Evolutionary conservation across 2,113 vertebrate species (phyloP).

Genomic region (Malurus elegans): DNA sequence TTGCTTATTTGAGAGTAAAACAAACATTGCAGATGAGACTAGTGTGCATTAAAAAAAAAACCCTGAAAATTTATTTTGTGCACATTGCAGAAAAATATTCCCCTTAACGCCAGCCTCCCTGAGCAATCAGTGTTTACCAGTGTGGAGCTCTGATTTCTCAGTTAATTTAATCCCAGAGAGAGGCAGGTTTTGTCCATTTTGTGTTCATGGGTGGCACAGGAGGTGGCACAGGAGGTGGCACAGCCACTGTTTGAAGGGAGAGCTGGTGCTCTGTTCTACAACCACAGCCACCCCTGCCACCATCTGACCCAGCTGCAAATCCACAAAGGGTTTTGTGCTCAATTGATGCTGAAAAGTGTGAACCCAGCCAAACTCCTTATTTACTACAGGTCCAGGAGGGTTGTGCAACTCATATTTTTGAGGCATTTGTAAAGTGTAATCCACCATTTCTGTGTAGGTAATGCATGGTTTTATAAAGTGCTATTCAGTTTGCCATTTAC

Average conservation of each 20-base stretch:
- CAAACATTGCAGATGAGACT: not conserved
- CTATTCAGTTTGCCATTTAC: not conserved
- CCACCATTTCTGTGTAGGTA: not conserved
- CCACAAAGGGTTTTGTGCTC: fast-evolving
- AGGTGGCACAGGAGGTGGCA: not conserved
- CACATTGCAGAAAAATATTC: not conserved
- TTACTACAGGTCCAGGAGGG: not conserved
- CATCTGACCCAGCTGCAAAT: not conserved
- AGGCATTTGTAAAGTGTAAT: not conserved
- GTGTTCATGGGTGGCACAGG: not conserved
- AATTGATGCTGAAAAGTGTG: not conserved
- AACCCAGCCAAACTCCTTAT: not conserved
- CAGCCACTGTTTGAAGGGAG: not conserved
- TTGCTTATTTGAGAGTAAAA: not conserved
- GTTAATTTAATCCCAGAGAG: not conserved
- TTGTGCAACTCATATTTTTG: not conserved
- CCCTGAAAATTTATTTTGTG: not conserved
- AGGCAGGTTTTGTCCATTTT: not conserved
- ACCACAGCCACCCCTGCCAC: not conserved
- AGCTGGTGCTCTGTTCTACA: not conserved
- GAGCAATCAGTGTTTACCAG: not conserved
- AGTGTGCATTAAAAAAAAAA: not conserved
- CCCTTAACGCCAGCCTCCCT: fast-evolving
- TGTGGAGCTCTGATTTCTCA: not conserved
- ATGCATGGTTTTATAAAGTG: not conserved